A percentile compares a stretch with the other conserved stretches of the same genome.
Conservation (phyloP, 2,888 invertebrate genomes). For the Drosophila mulleri region DNA sequence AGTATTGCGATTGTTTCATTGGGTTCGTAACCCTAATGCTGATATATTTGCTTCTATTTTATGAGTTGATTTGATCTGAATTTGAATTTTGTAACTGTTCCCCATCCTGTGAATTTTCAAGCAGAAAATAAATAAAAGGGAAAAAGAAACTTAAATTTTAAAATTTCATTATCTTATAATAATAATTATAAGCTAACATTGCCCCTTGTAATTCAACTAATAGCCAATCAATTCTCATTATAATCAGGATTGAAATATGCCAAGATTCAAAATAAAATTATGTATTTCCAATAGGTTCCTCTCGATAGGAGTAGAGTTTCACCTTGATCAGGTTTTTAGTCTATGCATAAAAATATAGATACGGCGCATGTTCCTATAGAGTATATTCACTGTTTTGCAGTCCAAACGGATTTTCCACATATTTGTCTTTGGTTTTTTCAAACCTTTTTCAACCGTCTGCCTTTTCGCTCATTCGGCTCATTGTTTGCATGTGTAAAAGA, state of each 20-base stretch:
- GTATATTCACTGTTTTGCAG: not conserved
- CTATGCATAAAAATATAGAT: not conserved
- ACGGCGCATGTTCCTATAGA: not conserved
- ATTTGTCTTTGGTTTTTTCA: slow-evolving; percentile 57
- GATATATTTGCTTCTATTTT: not conserved
- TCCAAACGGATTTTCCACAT: slow-evolving; percentile 6
- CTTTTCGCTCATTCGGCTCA: slow-evolving; percentile 13
- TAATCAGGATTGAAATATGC: not conserved
- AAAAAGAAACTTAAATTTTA: too few species aligned
- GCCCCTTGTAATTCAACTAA: not conserved
- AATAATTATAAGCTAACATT: too few species aligned
- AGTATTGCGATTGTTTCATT: not conserved
- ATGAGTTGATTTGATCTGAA: too few species aligned
- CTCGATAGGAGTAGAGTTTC: not conserved
- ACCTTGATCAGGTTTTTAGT: not conserved
- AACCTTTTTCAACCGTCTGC: slow-evolving; percentile 43
- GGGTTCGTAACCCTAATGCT: not conserved
- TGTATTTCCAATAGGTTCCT: too few species aligned
- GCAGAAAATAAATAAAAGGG: not conserved
- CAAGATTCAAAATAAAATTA: not conserved
- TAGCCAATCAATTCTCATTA: not conserved
- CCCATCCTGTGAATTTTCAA: not conserved
- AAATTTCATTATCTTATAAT: too few species aligned
- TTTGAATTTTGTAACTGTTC: not conserved
- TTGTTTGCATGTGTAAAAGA: slow-evolving; percentile 57